phyloP scores from a whole-genome alignment of 2,888 invertebrate species.

The Limnephilus auricula region DNA sequence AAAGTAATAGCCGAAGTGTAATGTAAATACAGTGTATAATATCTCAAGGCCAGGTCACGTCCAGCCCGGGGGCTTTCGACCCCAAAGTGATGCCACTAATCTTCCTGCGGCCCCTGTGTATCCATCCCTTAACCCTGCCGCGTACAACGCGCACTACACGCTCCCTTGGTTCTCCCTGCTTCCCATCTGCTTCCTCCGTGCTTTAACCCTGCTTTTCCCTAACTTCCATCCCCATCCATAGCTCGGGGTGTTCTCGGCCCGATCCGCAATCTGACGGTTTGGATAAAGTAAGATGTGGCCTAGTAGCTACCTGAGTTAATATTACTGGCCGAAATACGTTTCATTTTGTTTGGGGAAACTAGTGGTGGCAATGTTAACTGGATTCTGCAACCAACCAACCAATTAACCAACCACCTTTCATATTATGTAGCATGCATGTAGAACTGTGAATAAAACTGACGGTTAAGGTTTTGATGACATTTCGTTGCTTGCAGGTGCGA shows the following conservation, averaged over 20 bases:
- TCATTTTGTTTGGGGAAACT: background rate
- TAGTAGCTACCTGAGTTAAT: constrained; percentile 36
- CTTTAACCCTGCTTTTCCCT: background rate
- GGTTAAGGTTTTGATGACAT: background rate
- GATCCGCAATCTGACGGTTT: constrained; percentile 38
- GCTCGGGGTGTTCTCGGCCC: constrained; percentile 3
- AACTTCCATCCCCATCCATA: background rate
- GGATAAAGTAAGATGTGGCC: constrained; percentile 38
- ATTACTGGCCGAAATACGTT: constrained; percentile 20
- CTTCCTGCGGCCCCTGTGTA: constrained; percentile 49
- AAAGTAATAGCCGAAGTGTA: background rate
- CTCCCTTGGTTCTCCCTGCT: background rate
- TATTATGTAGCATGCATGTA: background rate
- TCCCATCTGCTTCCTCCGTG: no score
- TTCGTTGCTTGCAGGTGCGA: background rate
- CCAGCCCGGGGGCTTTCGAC: constrained; percentile 41
- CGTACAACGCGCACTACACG: background rate
- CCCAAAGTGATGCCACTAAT: constrained; percentile 60
- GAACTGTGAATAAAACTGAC: background rate
- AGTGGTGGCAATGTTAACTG: background rate
- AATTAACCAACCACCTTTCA: background rate
- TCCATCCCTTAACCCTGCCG: constrained; percentile 4
- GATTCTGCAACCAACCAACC: background rate
- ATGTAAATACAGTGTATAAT: background rate
- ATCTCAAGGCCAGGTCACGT: constrained; percentile 46